phyloP scores from a whole-genome alignment of 2,888 invertebrate species.

The Atrina japonica region DNA sequence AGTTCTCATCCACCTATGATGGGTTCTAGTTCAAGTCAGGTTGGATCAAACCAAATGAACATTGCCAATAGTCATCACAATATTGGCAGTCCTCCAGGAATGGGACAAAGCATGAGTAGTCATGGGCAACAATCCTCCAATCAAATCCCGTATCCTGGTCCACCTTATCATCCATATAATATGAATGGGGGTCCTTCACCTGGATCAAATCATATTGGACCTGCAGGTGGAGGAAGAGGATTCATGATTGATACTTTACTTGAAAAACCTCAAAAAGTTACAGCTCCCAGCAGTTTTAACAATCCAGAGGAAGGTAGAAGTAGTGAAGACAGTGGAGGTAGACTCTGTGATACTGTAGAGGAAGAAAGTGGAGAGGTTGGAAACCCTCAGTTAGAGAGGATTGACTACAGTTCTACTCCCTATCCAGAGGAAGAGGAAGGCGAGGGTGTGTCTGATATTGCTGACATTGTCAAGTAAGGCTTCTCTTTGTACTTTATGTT shows the following conservation, averaged over 20 bases:
- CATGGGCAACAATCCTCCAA: no score
- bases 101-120: background rate
- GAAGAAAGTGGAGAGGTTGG: conserved; percentile 5
- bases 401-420: conserved; percentile 11
- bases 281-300: conserved; percentile 1
- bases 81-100: no score
- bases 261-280: conserved; percentile 29
- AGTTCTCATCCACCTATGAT: background rate
- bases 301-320: conserved; percentile 21
- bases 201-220: background rate
- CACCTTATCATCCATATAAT: background rate
- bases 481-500: no score
- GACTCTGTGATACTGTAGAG: background rate
- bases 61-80: background rate
- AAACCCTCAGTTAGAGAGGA: conserved; percentile 19
- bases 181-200: conserved; percentile 15
- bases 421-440: conserved; percentile 51
- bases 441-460: conserved; percentile 64
- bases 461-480: conserved; percentile 68
- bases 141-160: background rate
- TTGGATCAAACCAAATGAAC: background rate
- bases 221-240: conserved; percentile 48
- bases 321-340: conserved; percentile 9
- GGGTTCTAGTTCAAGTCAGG: no score
- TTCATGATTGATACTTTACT: conserved; percentile 67